These are phyloP conservation scores for Philopedon plagiatum DNA, from an alignment of 2,888 invertebrate species.

Conservation along the genomic window DNA sequence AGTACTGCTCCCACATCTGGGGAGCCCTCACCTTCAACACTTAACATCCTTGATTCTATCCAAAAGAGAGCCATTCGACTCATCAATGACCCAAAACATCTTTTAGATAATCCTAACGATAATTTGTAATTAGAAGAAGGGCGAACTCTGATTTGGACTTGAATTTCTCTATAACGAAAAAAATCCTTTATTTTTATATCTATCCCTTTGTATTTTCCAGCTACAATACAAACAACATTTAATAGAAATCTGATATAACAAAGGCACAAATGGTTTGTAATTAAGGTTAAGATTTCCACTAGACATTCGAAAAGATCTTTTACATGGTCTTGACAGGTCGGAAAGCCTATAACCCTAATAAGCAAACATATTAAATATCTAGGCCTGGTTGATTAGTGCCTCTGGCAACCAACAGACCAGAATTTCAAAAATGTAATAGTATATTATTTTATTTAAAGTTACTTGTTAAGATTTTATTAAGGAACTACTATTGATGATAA, in stretches of 20 bases:
- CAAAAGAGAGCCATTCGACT: no score
- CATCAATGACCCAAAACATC: no score
- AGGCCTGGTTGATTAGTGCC: background rate
- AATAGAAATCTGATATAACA: conserved; percentile 33
- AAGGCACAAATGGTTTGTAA: conserved; percentile 37
- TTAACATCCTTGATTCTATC: no score
- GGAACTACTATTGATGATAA: no score
- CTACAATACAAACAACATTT: conserved; percentile 20
- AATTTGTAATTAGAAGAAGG: no score
- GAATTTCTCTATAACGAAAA: no score
- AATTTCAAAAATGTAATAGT: background rate
- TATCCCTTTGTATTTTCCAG: background rate
- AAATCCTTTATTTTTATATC: background rate
- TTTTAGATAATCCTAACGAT: no score
- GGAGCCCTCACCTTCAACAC: no score
- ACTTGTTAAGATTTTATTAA: no score
- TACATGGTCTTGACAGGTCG: conserved; percentile 35
- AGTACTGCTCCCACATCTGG: no score
- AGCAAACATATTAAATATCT: conserved; percentile 27
- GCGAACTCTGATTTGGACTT: no score
- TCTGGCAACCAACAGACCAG: background rate
- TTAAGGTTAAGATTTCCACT: conserved; percentile 39
- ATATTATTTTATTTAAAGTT: background rate
- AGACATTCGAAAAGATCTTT: conserved; percentile 36
- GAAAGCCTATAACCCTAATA: conserved; percentile 26